phyloP scores from a whole-genome alignment of 2,888 invertebrate species.

The Acanthosepion pharaonis region DNA sequence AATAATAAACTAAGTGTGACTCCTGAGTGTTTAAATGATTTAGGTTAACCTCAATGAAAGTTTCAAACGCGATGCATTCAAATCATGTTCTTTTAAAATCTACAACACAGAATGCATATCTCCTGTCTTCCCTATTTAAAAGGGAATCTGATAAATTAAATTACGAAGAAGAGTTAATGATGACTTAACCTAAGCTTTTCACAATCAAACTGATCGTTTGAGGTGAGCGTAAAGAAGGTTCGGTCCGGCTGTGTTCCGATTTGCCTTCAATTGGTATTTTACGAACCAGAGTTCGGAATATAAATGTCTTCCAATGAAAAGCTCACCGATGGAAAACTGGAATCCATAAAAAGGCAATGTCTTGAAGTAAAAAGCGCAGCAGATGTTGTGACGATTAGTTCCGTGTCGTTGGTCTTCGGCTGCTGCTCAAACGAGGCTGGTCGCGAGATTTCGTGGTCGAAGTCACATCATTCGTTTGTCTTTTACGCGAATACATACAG shows the following conservation, averaged over 20 bases:
- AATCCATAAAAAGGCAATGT: constrained; percentile 33
- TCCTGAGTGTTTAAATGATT: no score
- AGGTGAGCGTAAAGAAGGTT: not conserved
- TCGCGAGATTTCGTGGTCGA: not conserved
- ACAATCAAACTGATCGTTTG: not conserved
- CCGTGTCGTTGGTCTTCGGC: constrained; percentile 33
- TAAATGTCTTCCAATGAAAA: constrained; percentile 1
- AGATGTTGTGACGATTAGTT: not conserved
- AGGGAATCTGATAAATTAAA: not conserved
- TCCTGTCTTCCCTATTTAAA: not conserved
- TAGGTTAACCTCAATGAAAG: no score
- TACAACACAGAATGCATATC: not conserved
- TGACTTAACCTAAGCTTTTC: not conserved
- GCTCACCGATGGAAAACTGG: constrained; percentile 2
- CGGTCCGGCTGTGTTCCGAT: not conserved
- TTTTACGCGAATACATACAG: constrained; percentile 23
- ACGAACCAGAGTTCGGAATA: not conserved
- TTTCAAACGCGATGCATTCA: no score
- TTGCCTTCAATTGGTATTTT: not conserved
- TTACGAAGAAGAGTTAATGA: not conserved
- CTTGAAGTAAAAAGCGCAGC: not conserved
- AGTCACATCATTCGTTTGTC: not conserved
- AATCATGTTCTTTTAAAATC: not conserved
- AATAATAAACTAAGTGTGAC: no score
- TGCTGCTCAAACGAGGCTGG: not conserved